These are phyloP conservation scores for Sardina pilchardus DNA, from an alignment of 2,113 vertebrate species.

Conservation along the genomic window DNA sequence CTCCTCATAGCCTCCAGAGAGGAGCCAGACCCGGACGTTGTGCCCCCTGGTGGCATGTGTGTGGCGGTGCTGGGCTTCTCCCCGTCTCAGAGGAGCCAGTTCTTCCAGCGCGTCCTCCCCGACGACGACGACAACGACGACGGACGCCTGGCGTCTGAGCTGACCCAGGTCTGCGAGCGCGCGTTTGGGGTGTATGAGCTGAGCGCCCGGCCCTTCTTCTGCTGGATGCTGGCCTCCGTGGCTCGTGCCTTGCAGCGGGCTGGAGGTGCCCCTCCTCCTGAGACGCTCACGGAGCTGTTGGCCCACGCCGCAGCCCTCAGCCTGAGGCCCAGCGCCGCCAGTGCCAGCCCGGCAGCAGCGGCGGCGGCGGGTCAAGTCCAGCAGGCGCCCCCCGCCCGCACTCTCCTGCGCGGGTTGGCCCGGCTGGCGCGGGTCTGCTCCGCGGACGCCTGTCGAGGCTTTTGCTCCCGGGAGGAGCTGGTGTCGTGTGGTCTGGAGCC, in stretches of 20 bases:
- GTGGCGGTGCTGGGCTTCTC: slow-evolving; percentile 67
- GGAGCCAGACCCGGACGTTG: slow-evolving; percentile 18
- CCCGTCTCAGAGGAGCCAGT: slow-evolving; percentile 62
- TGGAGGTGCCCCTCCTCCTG: slow-evolving; percentile 53
- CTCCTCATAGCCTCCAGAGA: slow-evolving; percentile 62
- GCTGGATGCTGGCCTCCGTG: slow-evolving; percentile 69
- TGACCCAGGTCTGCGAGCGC: slow-evolving; percentile 59
- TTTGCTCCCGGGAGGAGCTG: not conserved
- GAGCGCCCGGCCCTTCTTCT: slow-evolving; percentile 67
- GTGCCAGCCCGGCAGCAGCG: not conserved
- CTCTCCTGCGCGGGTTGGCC: not conserved
- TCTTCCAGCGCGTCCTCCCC: slow-evolving; percentile 58
- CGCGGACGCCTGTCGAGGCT: slow-evolving; percentile 36
- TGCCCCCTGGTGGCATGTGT: slow-evolving; percentile 7
- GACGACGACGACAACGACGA: slow-evolving; percentile 34
- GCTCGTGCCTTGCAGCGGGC: slow-evolving; percentile 54
- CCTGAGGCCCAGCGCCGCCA: not conserved
- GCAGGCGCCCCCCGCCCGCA: not conserved
- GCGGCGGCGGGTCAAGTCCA: not conserved
- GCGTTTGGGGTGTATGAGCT: slow-evolving; percentile 66
- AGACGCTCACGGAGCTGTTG: slow-evolving; percentile 69
- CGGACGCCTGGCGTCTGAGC: slow-evolving; percentile 30
- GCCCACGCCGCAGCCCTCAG: slow-evolving; percentile 29
- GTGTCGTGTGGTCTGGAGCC: slow-evolving; percentile 45
- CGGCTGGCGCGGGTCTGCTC: slow-evolving; percentile 41